Base-by-base conservation (phyloP, 2,888 invertebrate species). In the Agonopterix heracliana region DNA sequence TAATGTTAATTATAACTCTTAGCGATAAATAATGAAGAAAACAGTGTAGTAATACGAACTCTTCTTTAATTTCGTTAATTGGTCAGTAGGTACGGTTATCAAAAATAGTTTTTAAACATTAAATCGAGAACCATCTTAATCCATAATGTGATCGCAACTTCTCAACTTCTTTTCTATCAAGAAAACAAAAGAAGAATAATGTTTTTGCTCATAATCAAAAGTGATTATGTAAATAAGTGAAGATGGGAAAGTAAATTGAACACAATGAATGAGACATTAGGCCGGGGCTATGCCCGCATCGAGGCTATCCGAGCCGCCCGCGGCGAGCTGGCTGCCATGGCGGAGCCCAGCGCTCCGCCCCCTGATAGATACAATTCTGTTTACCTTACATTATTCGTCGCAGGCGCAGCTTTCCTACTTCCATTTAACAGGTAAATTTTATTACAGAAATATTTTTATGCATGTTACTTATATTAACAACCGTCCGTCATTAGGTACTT, bases 351-450 rank as follows among this genome's bases (percentile, higher is more conserved):
- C 41, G 91, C 92, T 45, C 93, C 93, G 38, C 94, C 94, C 7
- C 90, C 91, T 43, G 94, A 94, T 76, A 85, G 90, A 61, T 92
- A 91, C 76, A 92, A 93, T 77, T 90, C 91, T 47, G 92, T 95
- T 52, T 95, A 94, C 71, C 68, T 93, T 54, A 92, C 94, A 0
- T 90, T 97, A 54, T 90, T 96, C 48, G 89, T 96, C 50, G 96
- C 96, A 34, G 97, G 97, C 11, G 93, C 95, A 58, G 97, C 97
- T 42, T 97, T 97, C 74, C 90, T 97, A 46, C 90, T 97, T 54
- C 97, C 97, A 9, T 97, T 96, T 82, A 97, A 97, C 90, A 96
- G 96, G 96, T 96, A 67, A 60, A 9, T 38, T 38, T 10, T 9
- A 38, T 38, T 38, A 4, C 38, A 38, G 9, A n/a, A 36, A 10